Conservation (phyloP, 2,888 invertebrate species). For the Drosophila emarginata region DNA sequence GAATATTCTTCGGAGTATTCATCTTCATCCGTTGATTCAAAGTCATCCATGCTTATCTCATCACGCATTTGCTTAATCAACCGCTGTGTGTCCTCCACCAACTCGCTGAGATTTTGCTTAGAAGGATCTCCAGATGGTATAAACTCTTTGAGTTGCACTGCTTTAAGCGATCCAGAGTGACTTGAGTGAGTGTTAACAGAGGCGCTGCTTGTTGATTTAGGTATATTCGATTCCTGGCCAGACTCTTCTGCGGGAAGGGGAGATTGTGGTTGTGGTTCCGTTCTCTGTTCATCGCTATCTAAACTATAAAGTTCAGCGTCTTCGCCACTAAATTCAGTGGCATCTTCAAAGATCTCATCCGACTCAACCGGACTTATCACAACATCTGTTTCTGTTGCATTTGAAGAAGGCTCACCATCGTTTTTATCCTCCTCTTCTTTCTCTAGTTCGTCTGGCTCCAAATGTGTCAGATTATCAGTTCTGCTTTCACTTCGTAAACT, state of each 20-base stretch:
- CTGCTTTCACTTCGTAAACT: conserved; percentile 62
- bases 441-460: conserved; percentile 30
- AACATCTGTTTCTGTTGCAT: neutral
- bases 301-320: conserved; percentile 73
- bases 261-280: conserved; percentile 55
- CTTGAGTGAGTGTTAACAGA: conserved; percentile 66
- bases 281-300: conserved; percentile 61
- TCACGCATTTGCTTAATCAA: conserved; percentile 87
- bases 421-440: neutral
- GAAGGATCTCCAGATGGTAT: conserved; percentile 78
- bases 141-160: conserved; percentile 69
- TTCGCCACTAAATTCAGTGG: conserved; percentile 68
- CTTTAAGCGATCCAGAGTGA: conserved; percentile 49
- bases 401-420: neutral
- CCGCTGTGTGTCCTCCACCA: conserved; percentile 85
- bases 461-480: conserved; percentile 23
- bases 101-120: conserved; percentile 83
- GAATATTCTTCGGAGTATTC: conserved; percentile 83
- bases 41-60: conserved; percentile 85
- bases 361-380: conserved; percentile 31
- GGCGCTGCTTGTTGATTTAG: conserved; percentile 57
- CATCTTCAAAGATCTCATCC: conserved; percentile 74
- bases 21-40: conserved; percentile 81
- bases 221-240: conserved; percentile 22
- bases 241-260: conserved; percentile 46